Percentiles rank a stretch among this genome's conserved stretches.
Evolutionary conservation across 2,113 vertebrate species (phyloP).

Genomic region (Microcebus griseorufus): DNA sequence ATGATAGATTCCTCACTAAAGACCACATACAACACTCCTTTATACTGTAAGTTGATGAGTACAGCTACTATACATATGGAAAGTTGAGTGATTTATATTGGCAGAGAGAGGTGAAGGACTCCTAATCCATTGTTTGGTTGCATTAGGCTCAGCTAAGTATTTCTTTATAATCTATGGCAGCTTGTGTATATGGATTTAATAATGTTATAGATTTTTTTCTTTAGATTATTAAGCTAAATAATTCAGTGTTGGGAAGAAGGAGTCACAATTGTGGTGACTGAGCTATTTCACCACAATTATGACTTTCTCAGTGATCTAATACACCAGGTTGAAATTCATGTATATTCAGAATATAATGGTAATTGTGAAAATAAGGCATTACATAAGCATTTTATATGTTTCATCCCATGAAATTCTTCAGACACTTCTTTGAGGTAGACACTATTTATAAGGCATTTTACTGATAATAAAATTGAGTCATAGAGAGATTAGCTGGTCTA

Average conservation of each 20-base stretch:
- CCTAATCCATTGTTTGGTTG: neutral
- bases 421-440: neutral
- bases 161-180: neutral
- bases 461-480: neutral
- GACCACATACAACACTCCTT: neutral
- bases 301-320: neutral
- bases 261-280: neutral
- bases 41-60: neutral
- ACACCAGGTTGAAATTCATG: neutral
- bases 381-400: neutral
- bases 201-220: neutral
- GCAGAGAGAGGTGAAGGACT: neutral
- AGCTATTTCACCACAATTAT: neutral
- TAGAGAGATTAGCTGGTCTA: neutral
- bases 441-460: neutral
- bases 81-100: neutral
- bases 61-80: neutral
- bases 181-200: neutral
- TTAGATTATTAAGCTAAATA: neutral
- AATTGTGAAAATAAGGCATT: neutral
- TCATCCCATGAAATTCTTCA: neutral
- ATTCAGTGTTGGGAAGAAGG: neutral
- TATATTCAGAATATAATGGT: neutral
- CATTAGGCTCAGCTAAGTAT: neutral
- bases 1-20: neutral